phyloP scores from a whole-genome alignment of 2,888 invertebrate species.

The Galerucella pusilla region DNA sequence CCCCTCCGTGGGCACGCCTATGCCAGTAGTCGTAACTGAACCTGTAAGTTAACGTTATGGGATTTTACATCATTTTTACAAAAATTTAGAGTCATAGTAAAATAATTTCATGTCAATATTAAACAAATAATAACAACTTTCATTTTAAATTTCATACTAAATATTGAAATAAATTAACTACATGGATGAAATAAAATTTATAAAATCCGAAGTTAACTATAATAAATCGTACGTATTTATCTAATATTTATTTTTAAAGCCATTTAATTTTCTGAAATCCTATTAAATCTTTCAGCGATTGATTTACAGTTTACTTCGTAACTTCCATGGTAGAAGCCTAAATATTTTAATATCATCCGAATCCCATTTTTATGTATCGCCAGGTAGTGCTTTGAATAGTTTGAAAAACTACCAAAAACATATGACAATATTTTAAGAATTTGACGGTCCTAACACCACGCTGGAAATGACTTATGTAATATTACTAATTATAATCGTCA shows the following conservation, averaged over 20 bases:
- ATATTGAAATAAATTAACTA: no score
- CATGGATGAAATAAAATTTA: no score
- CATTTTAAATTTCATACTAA: neutral
- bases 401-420: slow-evolving; percentile 1
- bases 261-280: neutral
- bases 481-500: neutral
- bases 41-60: no score
- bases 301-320: neutral
- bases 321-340: neutral
- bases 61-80: no score
- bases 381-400: neutral
- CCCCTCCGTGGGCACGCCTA: no score
- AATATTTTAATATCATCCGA: neutral
- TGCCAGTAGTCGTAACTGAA: no score
- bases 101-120: neutral
- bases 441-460: neutral
- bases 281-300: neutral
- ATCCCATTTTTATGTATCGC: neutral
- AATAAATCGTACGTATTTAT: neutral
- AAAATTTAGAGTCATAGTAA: no score
- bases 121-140: neutral
- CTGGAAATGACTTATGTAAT: neutral
- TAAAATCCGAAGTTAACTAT: no score
- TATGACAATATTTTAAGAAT: neutral
- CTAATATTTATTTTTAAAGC: neutral